Evolutionary conservation across 92 coral and sea anemone genomes (phyloP).

Genomic region (Actinostola sp.): DNA sequence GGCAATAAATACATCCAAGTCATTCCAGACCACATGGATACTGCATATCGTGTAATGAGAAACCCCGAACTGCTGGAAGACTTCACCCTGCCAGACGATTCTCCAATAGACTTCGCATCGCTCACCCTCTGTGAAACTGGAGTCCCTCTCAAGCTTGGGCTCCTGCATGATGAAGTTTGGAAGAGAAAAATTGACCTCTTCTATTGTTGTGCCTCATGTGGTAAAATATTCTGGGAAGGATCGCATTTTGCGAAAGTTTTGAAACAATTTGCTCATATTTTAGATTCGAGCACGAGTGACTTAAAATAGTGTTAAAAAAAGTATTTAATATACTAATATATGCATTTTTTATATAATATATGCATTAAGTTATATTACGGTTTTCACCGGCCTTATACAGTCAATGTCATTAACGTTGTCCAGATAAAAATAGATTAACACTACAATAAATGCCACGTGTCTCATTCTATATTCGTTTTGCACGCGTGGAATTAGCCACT

Average conservation of each 20-base stretch:
- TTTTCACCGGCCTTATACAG: no score
- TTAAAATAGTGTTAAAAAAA: background rate
- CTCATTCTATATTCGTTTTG: no score
- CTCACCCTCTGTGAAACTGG: conserved; percentile 66
- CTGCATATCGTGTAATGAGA: conserved; percentile 59
- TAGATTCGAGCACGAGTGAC: conserved; percentile 16
- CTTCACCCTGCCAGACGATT: conserved; percentile 32
- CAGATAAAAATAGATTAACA: no score
- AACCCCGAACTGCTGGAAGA: conserved; percentile 38
- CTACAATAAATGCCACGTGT: no score
- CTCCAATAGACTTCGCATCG: conserved; percentile 68
- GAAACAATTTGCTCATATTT: conserved; percentile 80
- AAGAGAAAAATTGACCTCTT: conserved; percentile 64
- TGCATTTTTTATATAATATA: no score
- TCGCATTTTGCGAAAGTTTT: conserved; percentile 82
- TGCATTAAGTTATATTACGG: no score
- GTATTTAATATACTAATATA: no score
- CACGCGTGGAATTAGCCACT: no score
- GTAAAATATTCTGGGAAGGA: conserved; percentile 98
- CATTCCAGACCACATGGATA: conserved; percentile 63
- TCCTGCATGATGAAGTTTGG: conserved; percentile 71
- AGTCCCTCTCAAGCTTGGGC: conserved; percentile 72
- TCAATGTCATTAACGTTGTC: no score
- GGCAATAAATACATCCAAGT: conserved; percentile 77
- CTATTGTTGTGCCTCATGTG: conserved; percentile 82